Percentiles rank a stretch among this genome's conserved stretches.
These are phyloP conservation scores for Polyergus mexicanus DNA, from an alignment of 1,140 invertebrate genomes.

Conservation along the genomic window DNA sequence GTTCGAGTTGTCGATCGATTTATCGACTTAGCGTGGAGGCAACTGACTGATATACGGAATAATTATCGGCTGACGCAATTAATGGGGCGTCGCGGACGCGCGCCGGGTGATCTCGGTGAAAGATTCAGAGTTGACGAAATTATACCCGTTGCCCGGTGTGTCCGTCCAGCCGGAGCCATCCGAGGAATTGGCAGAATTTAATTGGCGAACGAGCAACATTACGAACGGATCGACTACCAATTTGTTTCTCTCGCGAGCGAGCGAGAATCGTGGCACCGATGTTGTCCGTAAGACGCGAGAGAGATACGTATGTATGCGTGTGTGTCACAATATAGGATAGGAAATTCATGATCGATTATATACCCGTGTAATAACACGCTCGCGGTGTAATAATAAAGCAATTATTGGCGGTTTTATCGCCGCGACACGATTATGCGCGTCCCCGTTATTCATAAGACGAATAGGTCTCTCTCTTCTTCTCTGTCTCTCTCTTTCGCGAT, in stretches of 20 bases:
- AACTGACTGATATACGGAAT: slow-evolving; percentile 48
- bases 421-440: slow-evolving; percentile 19
- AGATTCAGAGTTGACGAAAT: slow-evolving; percentile 39
- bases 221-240: slow-evolving; percentile 31
- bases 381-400: slow-evolving; percentile 28
- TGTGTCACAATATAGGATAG: slow-evolving; percentile 2
- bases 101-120: neutral
- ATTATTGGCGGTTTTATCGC: slow-evolving; percentile 41
- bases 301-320: too few species aligned
- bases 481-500: too few species aligned
- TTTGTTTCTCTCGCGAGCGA: slow-evolving; percentile 27
- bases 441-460: slow-evolving; percentile 6
- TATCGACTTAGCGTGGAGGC: slow-evolving; percentile 35
- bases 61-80: slow-evolving; percentile 54
- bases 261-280: neutral
- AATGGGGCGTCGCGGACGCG: slow-evolving; percentile 21
- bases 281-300: neutral
- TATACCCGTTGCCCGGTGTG: neutral
- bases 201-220: slow-evolving; percentile 53
- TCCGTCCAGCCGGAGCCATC: slow-evolving; percentile 29
- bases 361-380: slow-evolving; percentile 23
- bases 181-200: slow-evolving; percentile 65
- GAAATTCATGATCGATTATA: slow-evolving; percentile 46
- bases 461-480: too few species aligned
- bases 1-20: slow-evolving; percentile 42